phyloP scores from a whole-genome alignment of 2,113 vertebrate species.

The Ptychochromis oligacanthus region DNA sequence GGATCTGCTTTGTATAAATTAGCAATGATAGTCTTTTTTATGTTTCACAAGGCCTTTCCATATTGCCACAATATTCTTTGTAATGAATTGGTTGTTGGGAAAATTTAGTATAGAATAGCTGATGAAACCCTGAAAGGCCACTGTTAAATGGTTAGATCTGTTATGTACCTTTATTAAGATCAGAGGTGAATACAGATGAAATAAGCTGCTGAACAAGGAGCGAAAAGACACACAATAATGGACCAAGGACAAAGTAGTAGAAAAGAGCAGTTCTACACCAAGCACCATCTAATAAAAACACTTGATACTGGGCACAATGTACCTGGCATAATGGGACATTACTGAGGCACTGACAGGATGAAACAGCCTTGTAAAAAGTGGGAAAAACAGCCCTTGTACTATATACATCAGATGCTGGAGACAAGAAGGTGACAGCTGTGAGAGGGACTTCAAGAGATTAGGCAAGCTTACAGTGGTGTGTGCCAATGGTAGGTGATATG shows the following conservation, averaged over 20 bases:
- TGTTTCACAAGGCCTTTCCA: conserved; percentile 1
- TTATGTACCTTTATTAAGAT: conserved; percentile 28
- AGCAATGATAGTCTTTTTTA: not conserved
- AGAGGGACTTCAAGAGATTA: not conserved
- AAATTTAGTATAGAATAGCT: not conserved
- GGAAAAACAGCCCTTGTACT: conserved; percentile 10
- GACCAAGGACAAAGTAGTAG: conserved; percentile 22
- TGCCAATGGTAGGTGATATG: not conserved
- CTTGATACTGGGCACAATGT: conserved; percentile 19
- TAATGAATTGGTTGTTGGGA: not conserved
- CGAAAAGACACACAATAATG: not conserved
- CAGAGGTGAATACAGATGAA: conserved; percentile 17
- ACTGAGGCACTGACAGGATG: conserved; percentile 9
- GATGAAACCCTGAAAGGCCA: conserved; percentile 21
- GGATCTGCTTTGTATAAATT: not conserved
- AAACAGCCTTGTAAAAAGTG: not conserved
- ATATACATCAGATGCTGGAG: not conserved
- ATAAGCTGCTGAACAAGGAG: not conserved
- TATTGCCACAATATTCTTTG: not conserved
- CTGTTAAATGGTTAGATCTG: conserved; percentile 21
- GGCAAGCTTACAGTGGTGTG: not conserved
- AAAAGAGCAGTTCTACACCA: not conserved
- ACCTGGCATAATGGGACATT: conserved; percentile 17
- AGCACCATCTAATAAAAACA: not conserved
- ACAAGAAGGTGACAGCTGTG: conserved; percentile 6